Evolutionary conservation across 1,140 invertebrate species (phyloP), one percentile per base, ranked within the genome.

Genomic region (Brachionus paranguensis): DNA sequence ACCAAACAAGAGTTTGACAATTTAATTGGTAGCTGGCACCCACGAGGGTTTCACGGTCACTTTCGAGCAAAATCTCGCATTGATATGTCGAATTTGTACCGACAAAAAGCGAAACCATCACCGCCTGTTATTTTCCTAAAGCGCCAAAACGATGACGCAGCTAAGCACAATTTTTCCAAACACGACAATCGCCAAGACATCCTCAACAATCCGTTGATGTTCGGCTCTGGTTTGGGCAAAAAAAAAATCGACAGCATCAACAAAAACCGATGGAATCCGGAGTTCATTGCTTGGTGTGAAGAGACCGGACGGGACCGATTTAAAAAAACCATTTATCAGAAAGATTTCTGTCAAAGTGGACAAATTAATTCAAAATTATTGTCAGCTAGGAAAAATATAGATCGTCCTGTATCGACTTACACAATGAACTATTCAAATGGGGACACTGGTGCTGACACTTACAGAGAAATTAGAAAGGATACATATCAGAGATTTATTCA

Each of bases 171-270:
- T 7, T 83, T 83, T 83, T 83, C 81, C 45, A 53, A 45, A 29
- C 81, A 83, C 20, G 81, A 83, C 41, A 83, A 83, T 70, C 33
- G 64, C 12, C 60, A 68, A 53, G 37, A 47, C n/a, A 64, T 83
- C 47, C 60, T 68, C 8, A 47, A 68, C 53, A 43, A 83, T 55
- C 68, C 81, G 20, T 7, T 70, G 14, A 17, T 83, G 17, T 81
- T 81, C 24, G 27, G 78, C 78, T 64, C 78, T 5, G 78, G 78
- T 27, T 10, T 81, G 6, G 78, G 78, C 8, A 81, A 81, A 37
- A 81, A 81, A 47, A 81, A 81, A 37, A 81, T 81, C 3, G 78
- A 81, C 8, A 81, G 78, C 43, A 41, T 81, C 8, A 81, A 81
- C 53, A 81, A 81, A 47, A 64, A 29, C 33, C 3, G 33, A 60